Percentiles rank a stretch among this genome's conserved stretches.
Evolutionary conservation across 1,140 invertebrate species (phyloP).

Genomic region (Drosophila novamexicana): DNA sequence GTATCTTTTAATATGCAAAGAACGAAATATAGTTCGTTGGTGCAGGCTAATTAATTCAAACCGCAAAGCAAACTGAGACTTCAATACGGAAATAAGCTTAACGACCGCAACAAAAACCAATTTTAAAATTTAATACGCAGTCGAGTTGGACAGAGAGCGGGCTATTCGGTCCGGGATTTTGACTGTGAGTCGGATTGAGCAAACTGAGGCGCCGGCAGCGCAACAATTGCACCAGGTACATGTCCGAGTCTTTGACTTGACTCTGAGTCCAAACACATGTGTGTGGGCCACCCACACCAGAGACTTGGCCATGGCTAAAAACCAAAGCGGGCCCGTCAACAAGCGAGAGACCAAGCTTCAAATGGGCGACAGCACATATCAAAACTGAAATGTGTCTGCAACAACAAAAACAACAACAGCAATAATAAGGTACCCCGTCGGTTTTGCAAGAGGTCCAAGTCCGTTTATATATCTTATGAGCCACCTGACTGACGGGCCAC

Average conservation of each 20-base stretch:
- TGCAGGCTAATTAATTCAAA: constrained; percentile 77
- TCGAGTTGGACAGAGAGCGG: constrained; percentile 9
- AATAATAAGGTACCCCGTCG: constrained; percentile 40
- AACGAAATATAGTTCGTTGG: constrained; percentile 52
- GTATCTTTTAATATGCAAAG: constrained; percentile 58
- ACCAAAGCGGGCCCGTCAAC: constrained; percentile 53
- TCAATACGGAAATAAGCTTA: constrained; percentile 82
- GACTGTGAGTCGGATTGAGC: constrained; percentile 24
- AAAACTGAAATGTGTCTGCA: constrained; percentile 64
- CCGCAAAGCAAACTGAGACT: constrained; percentile 66
- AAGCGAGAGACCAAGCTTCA: constrained; percentile 51
- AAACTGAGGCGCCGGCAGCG: constrained; percentile 67
- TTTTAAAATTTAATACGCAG: constrained; percentile 72
- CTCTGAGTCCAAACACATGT: constrained; percentile 24
- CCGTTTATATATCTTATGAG: constrained; percentile 48
- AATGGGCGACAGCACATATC: constrained; percentile 73
- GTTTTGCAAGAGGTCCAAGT: constrained; percentile 60
- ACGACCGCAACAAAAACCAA: constrained; percentile 68
- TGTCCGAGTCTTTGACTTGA: constrained; percentile 26
- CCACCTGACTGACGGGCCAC: constrained; percentile 58
- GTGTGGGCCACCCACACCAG: constrained; percentile 74
- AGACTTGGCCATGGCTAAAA: constrained; percentile 41
- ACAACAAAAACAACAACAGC: constrained; percentile 38
- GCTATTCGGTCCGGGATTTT: constrained; percentile 16
- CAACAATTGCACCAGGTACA: constrained; percentile 67